phyloP scores from a whole-genome alignment of 2,113 vertebrate genomes.

The Rhadina sibilatrix region DNA sequence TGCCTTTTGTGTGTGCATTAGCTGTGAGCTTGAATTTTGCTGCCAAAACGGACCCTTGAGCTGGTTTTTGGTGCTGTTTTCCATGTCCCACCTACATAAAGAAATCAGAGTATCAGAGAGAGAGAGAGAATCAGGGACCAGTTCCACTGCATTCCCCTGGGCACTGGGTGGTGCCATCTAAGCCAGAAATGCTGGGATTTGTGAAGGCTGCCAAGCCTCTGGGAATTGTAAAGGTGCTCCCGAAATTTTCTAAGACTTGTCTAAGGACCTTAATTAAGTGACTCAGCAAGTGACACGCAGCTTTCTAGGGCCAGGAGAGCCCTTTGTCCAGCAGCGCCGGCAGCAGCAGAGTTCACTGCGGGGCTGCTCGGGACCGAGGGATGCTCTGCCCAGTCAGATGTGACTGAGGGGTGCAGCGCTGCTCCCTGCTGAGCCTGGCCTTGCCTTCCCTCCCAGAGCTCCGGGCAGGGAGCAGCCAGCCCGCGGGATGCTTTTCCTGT shows the following conservation, averaged over 20 bases:
- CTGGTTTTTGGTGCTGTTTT: background rate
- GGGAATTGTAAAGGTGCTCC: background rate
- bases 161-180: background rate
- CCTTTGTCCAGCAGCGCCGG: fast-evolving
- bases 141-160: background rate
- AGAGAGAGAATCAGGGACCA: background rate
- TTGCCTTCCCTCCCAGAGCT: background rate
- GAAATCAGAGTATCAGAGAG: fast-evolving
- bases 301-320: background rate
- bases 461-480: background rate
- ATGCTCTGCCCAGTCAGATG: background rate
- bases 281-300: fast-evolving
- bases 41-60: background rate
- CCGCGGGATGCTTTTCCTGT: background rate
- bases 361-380: background rate
- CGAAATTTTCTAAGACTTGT: background rate
- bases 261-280: background rate
- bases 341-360: fast-evolving
- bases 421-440: background rate
- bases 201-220: background rate
- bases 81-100: background rate
- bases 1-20: background rate
- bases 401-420: fast-evolving
- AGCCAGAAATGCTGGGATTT: background rate
- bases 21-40: background rate